Base-by-base conservation (phyloP, 2,888 invertebrate species). In the Tridacna crocea region DNA sequence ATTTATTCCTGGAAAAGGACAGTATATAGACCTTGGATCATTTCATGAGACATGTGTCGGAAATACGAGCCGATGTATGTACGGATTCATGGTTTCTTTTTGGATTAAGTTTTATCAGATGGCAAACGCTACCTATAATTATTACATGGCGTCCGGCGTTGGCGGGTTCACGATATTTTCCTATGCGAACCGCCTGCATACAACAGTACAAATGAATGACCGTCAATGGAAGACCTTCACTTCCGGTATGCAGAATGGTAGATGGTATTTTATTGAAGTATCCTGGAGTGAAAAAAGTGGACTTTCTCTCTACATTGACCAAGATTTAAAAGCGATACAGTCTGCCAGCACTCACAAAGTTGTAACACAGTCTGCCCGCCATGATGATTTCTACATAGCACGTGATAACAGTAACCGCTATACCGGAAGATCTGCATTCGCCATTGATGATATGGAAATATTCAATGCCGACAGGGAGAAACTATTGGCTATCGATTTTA, bases 181-280 rank as follows among this genome's bases (percentile, higher is more conserved):
- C 68, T 82, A 85, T 12, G 87, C 87, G 11, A 87, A 83, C 48
- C 84, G 81, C 11, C 85, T 93, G 24, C 81, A 88, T 65, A 90
- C 89, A 1, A 88, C 88, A 46, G 91, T 90, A 19, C 87, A 88
- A 58, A 79, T 82, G 73, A 90, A 88, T 12, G 87, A 89, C 74
- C 87, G 90, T 27, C 84, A 83, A 13, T 91, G 89, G 88, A 65
- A 77, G 22, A 83, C 87, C 24, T 84, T 83, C 58, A 76, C 77
- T 61, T 80, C 87, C 46, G 88, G 86, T 17, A 74, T 91, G 15
- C 51, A 88, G 60, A 75, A 84, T 1, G 90, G 89, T 19, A 77
- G 51, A 26, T 94, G 94, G 94, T 92, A 93, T 82, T 94, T 92
- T 84, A 76, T 94, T 22, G 94, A 94, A 85, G 74, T 93, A 46